A percentile compares a stretch with the other conserved stretches of the same genome.
These are phyloP conservation scores for Brachypalpus laphriformis DNA, from an alignment of 2,888 invertebrate species.

Conservation along the genomic window DNA sequence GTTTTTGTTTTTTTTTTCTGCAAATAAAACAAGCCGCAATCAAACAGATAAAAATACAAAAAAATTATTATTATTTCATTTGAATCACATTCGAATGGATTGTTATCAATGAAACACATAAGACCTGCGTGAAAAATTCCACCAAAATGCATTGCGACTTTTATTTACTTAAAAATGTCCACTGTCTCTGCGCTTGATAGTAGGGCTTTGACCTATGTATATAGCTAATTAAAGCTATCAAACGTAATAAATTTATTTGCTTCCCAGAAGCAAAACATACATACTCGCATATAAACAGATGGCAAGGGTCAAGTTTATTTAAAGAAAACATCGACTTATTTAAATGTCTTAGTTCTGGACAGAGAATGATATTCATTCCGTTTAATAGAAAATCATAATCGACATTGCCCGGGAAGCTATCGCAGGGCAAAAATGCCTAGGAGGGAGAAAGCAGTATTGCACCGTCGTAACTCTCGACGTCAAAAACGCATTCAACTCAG, in stretches of 20 bases:
- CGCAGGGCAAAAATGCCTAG: too few species aligned
- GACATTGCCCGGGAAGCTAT: too few species aligned
- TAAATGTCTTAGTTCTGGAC: too few species aligned
- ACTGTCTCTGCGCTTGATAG: conserved; percentile 1
- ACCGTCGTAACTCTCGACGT: too few species aligned
- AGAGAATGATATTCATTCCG: too few species aligned
- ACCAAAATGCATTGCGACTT: not conserved
- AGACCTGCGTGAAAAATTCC: not conserved
- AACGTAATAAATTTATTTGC: not conserved
- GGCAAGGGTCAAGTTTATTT: not conserved
- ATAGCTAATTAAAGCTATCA: not conserved
- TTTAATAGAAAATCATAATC: too few species aligned
- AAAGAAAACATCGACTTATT: not conserved
- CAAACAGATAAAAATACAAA: not conserved
- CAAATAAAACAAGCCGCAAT: too few species aligned
- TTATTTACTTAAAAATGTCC: not conserved
- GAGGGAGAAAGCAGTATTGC: too few species aligned
- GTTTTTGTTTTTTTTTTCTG: too few species aligned
- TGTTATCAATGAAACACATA: not conserved
- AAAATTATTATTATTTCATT: not conserved
- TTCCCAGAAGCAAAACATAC: too few species aligned
- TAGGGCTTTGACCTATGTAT: not conserved
- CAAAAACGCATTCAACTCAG: too few species aligned
- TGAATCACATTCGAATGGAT: not conserved
- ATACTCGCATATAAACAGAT: too few species aligned